Evolutionary conservation across 2,888 invertebrate genomes (phyloP).

Genomic region (Piscicola geometra): DNA sequence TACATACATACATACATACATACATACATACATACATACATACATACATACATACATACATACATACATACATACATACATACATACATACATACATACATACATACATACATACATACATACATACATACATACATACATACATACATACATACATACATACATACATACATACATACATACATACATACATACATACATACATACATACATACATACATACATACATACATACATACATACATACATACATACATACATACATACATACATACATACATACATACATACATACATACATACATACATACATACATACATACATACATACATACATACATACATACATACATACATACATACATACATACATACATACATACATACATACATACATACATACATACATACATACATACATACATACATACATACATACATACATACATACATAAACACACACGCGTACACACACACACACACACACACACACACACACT

Average conservation of each 20-base stretch:
- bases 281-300: background rate
- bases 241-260: conserved; percentile 23
- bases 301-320: background rate
- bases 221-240: conserved; percentile 21
- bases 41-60: conserved; percentile 15
- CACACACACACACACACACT: conserved; percentile 20
- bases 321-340: conserved; percentile 22
- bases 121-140: conserved; percentile 12
- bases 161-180: background rate
- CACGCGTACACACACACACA: background rate
- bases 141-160: background rate
- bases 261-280: background rate
- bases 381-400: conserved; percentile 4
- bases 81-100: conserved; percentile 15
- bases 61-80: conserved; percentile 9
- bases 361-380: background rate
- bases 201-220: conserved; percentile 18
- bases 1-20: conserved; percentile 23
- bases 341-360: background rate
- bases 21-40: conserved; percentile 18
- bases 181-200: conserved; percentile 23
- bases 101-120: conserved; percentile 20
- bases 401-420: background rate
- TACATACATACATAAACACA: background rate
- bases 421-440: conserved; percentile 5